A percentile compares a stretch with the other conserved stretches of the same genome.
Evolutionary conservation across 2,113 vertebrate genomes (phyloP).

Genomic region (Microtus richardsoni): DNA sequence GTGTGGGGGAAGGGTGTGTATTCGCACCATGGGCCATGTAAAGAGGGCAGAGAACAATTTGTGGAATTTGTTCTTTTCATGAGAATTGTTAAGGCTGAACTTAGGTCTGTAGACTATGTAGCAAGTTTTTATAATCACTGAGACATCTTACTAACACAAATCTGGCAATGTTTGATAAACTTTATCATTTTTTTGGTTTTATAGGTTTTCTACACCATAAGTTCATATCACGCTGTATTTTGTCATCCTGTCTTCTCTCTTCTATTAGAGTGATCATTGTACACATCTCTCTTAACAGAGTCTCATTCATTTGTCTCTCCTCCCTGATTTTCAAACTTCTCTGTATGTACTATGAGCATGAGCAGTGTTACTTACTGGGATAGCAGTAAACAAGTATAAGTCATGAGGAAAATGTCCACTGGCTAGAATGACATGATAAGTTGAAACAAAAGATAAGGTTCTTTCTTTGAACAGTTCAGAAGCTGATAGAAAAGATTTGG

Average conservation of each 20-base stretch:
- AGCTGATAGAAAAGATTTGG: neutral
- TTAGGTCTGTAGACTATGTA: neutral
- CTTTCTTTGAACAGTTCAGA: neutral
- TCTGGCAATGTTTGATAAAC: neutral
- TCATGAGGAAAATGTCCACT: neutral
- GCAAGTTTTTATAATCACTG: too few relatives aligned
- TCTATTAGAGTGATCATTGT: neutral
- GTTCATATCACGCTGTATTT: fast-evolving
- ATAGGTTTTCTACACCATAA: neutral
- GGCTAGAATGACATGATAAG: neutral
- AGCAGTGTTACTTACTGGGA: neutral
- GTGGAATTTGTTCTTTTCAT: too few relatives aligned
- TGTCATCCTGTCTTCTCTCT: fast-evolving
- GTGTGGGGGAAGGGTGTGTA: neutral
- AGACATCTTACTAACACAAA: neutral
- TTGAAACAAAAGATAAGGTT: neutral
- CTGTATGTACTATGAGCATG: neutral
- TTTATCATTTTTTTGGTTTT: neutral
- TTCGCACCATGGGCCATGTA: too few relatives aligned
- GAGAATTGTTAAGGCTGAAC: too few relatives aligned
- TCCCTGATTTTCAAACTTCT: neutral
- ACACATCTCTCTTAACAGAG: neutral
- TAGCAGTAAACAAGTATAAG: neutral
- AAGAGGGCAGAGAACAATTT: neutral
- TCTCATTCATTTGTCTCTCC: neutral